phyloP scores from a whole-genome alignment of 2,888 invertebrate genomes.

The Ptilodon capucinus region DNA sequence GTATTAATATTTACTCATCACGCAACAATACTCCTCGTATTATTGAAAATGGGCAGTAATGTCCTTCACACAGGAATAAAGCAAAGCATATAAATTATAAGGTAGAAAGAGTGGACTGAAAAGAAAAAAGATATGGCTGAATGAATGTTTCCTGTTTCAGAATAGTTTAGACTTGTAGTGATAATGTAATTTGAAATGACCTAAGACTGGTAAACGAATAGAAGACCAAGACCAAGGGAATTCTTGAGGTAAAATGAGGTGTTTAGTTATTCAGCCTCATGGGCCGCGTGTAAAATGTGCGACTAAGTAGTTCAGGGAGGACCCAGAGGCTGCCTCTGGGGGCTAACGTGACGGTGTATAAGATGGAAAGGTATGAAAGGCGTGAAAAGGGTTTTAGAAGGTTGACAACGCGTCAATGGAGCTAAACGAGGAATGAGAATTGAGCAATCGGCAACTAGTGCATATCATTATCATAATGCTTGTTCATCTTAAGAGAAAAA shows the following conservation, averaged over 20 bases:
- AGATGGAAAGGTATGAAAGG: conserved; percentile 26
- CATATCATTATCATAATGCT: too few relatives aligned
- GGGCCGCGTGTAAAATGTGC: conserved; percentile 10
- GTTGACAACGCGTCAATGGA: conserved; percentile 22
- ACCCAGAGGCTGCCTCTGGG: conserved; percentile 15
- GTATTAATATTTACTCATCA: too few relatives aligned
- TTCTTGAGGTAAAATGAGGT: not conserved
- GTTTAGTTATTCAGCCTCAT: not conserved
- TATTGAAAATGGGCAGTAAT: too few relatives aligned
- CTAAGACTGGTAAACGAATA: conserved; percentile 5
- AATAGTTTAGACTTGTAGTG: conserved; percentile 4
- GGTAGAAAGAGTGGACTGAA: too few relatives aligned
- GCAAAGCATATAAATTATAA: too few relatives aligned
- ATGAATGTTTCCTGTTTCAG: too few relatives aligned
- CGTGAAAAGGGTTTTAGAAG: conserved; percentile 32
- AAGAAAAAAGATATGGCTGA: too few relatives aligned
- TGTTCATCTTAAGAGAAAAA: too few relatives aligned
- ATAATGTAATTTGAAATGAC: conserved; percentile 19
- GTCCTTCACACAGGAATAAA: too few relatives aligned
- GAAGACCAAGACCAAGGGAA: not conserved
- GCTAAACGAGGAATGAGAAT: not conserved
- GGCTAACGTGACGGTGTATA: conserved; percentile 18
- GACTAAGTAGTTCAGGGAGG: conserved; percentile 17
- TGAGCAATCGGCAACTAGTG: not conserved
- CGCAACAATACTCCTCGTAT: too few relatives aligned